phyloP scores from a whole-genome alignment of 2,797 vertebrate genomes.

The Paedocypris micromegethes region DNA sequence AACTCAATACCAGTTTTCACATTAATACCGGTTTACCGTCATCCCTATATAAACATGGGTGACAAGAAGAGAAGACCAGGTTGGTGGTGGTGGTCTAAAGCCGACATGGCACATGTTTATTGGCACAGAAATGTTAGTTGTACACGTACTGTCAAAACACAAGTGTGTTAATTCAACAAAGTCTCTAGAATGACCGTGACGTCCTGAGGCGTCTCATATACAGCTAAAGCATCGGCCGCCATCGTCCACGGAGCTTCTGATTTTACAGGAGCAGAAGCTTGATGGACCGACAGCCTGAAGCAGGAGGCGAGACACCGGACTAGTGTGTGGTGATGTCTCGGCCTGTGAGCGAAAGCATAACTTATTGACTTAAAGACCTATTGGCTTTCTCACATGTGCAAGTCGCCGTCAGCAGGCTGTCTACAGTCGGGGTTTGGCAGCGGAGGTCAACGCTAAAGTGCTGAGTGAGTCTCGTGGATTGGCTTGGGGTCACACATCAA shows the following conservation, averaged over 20 bases:
- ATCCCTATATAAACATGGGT: no score
- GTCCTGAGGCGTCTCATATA: constrained; percentile 4
- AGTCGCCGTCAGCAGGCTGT: constrained; percentile 12
- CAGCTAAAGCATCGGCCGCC: constrained; percentile 5
- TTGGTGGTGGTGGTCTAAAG: constrained; percentile 24
- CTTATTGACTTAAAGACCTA: not conserved
- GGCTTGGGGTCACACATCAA: no score
- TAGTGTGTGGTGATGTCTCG: no score
- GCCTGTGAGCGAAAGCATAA: not conserved
- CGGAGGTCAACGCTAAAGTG: constrained; percentile 26
- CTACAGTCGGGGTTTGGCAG: constrained; percentile 27
- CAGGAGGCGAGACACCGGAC: no score
- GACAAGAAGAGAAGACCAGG: not conserved
- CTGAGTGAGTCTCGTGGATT: not conserved
- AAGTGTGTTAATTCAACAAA: constrained; percentile 46
- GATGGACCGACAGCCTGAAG: no score
- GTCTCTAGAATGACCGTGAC: constrained; percentile 9
- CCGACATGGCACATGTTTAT: constrained; percentile 43
- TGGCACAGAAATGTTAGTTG: constrained; percentile 61
- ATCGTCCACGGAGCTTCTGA: no score
- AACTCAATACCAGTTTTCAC: no score
- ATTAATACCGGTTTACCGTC: no score
- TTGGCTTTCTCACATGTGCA: constrained; percentile 18
- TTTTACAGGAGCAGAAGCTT: no score
- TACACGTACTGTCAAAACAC: constrained; percentile 60